Evolutionary conservation across 2,113 vertebrate genomes (phyloP).

Genomic region (Castor canadensis): DNA sequence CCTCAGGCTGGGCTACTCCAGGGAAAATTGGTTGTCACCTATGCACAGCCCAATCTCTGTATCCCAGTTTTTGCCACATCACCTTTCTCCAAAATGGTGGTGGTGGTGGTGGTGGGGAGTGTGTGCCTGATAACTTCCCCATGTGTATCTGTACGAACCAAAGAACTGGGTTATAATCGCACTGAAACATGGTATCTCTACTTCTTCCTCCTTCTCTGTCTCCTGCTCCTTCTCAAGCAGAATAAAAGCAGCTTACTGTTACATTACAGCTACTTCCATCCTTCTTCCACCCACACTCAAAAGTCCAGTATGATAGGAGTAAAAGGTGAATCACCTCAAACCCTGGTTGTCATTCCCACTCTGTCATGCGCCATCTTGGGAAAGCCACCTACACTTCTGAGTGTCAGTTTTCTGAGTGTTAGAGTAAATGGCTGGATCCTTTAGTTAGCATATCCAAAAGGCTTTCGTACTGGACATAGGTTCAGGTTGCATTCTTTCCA

Average conservation of each 20-base stretch:
- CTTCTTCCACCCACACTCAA: background rate
- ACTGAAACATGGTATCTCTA: rapidly evolving
- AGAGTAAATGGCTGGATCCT: rapidly evolving
- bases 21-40: background rate
- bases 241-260: rapidly evolving
- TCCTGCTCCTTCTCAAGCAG: background rate
- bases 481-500: background rate
- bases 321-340: background rate
- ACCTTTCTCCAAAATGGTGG: background rate
- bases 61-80: rapidly evolving
- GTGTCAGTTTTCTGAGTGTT: background rate
- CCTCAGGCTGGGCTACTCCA: background rate
- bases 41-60: rapidly evolving
- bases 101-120: too few species aligned
- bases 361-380: too few species aligned
- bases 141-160: rapidly evolving
- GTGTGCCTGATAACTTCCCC: rapidly evolving
- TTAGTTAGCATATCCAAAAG: rapidly evolving
- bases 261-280: background rate
- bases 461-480: background rate
- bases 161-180: rapidly evolving
- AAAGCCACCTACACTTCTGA: rapidly evolving
- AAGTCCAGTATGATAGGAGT: background rate
- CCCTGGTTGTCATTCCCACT: too few species aligned
- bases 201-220: background rate